Base-by-base conservation (phyloP, 2,888 invertebrate genomes). In the Cetonia aurata region DNA sequence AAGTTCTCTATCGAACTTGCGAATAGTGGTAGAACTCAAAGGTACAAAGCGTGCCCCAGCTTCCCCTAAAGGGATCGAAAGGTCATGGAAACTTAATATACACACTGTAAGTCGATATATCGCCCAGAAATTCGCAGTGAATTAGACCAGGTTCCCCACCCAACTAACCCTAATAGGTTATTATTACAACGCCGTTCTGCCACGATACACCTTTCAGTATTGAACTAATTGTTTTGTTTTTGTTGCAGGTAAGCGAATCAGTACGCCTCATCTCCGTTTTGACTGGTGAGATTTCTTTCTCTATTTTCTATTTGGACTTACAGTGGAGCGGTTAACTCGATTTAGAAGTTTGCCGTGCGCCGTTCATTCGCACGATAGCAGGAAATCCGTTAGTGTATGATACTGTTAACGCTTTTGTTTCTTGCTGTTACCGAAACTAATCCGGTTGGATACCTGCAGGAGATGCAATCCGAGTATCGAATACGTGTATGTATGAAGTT, bases 21-120 rank as follows among this genome's bases (percentile, higher is more conserved):
- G 53, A 25, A n/a, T 53, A 53, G 37, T 37, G 37, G 25, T 44
- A 44, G 59, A 19, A 59, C 19, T 59, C 15, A 44, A 62, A 50
- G 62, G 50, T 65, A 17, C 13, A 41, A 37, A 48, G 62, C 19
- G 4, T 52, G 50, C 50, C 37, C n/a, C 10, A 8, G 37, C 33
- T 9, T 37, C 25, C 50, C 17, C 31, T 9, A 41, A 60, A 46
- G 44, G 62, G 13, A 15, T 15, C 62, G 50, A 31, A 46, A 65
- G 69, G 62, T 69, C 69, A 19, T 44, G 53, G 69, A 69, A 69
- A 69, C 53, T 60, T 69, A 60, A 69, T 69, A 69, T 60, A 52
- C 60, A 62, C 50, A 37, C 62, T 10, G 69, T 46, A 62, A 69
- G 46, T 42, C 69, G 60, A 62, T 69, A 69, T 48, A 69, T 69